Evolutionary conservation across 2,888 invertebrate species (phyloP).

Genomic region (Sabatieria punctata): DNA sequence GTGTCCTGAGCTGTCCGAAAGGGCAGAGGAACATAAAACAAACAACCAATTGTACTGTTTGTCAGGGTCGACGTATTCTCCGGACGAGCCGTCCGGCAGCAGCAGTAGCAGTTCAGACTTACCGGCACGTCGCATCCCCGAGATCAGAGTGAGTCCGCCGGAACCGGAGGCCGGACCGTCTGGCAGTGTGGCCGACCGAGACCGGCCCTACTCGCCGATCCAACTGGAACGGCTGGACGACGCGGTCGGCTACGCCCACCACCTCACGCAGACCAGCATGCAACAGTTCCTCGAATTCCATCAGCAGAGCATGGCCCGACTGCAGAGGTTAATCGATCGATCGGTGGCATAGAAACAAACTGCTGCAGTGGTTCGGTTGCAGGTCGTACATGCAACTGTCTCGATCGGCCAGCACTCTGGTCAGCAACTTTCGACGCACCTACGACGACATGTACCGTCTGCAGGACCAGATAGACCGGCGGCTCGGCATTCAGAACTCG

Average conservation of each 20-base stretch:
- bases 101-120: no score
- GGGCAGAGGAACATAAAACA: no score
- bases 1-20: no score
- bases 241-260: conserved; percentile 8
- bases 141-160: no score
- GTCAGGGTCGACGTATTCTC: no score
- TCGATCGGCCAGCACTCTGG: conserved; percentile 2
- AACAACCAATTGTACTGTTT: no score
- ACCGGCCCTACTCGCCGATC: no score
- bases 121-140: no score
- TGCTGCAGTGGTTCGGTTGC: conserved; percentile 1
- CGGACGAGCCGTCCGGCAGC: no score
- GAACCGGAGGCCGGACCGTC: no score
- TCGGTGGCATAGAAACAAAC: background rate
- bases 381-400: conserved; percentile 2
- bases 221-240: conserved; percentile 5
- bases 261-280: conserved; percentile 9
- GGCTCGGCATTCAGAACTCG: background rate
- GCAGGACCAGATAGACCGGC: background rate
- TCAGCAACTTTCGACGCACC: conserved; percentile 4
- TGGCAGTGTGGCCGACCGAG: no score
- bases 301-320: background rate
- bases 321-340: conserved; percentile 1
- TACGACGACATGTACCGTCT: conserved; percentile 1
- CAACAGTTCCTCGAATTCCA: conserved; percentile 8